Evolutionary conservation across 2,797 vertebrate species (phyloP).

Genomic region (Sandelia bainsii): DNA sequence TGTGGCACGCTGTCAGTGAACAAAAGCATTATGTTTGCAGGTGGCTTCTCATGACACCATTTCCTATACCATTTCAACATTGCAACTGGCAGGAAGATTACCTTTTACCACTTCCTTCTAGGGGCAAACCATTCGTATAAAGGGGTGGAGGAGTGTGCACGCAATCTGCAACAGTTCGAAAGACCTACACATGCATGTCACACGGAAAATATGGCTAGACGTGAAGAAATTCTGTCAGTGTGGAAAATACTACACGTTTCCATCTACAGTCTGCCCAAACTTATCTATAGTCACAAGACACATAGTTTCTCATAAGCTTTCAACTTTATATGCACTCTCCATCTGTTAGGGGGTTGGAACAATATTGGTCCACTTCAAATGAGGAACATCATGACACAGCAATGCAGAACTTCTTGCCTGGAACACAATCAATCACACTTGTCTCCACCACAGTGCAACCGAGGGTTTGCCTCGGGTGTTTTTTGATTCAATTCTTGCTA

Average conservation of each 20-base stretch:
- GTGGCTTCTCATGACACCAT: constrained; percentile 53
- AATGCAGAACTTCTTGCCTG: constrained; percentile 39
- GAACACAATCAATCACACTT: constrained; percentile 53
- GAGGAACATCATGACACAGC: constrained; percentile 32
- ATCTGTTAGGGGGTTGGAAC: constrained; percentile 37
- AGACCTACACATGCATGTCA: neutral
- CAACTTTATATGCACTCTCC: neutral
- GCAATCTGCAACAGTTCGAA: neutral
- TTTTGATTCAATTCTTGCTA: constrained; percentile 47
- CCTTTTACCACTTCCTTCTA: constrained; percentile 77
- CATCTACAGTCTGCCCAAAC: neutral
- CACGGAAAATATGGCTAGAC: neutral
- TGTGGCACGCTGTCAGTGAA: neutral
- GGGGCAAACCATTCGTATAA: neutral
- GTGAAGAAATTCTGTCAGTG: neutral
- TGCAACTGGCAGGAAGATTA: constrained; percentile 71
- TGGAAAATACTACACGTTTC: neutral
- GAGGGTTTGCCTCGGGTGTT: constrained; percentile 1
- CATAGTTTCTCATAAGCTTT: constrained; percentile 3
- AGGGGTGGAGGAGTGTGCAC: neutral
- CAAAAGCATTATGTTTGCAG: constrained; percentile 19
- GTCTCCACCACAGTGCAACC: constrained; percentile 18
- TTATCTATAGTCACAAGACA: neutral
- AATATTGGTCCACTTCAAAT: constrained; percentile 31
- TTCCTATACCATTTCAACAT: constrained; percentile 75